Base-by-base conservation (phyloP, 1,140 invertebrate genomes). In the Drosophila sulfurigaster region DNA sequence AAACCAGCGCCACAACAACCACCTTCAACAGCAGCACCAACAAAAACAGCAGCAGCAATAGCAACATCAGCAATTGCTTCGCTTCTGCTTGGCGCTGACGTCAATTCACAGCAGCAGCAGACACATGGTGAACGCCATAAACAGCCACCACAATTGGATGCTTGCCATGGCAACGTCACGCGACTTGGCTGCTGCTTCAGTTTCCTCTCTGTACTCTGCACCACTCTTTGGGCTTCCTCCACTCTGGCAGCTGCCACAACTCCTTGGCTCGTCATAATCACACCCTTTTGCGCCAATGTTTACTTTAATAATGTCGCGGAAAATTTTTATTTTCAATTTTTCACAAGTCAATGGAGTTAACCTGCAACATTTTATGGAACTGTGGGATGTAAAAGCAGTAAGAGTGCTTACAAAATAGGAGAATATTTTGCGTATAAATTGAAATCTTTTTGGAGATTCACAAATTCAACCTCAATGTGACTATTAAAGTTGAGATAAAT, bases 321-420 rank as follows among this genome's bases (percentile, higher is more conserved):
- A 88, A 89, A 83, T 88, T 88, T 81, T 83, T 83, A 89, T 88
- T 88, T 89, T 88, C 85, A 89, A 88, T 88, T 89, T 88, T 88
- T 78, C 70, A 88, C 78, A 83, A 83, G 85, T 83, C 83, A 83
- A 89, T 83, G 83, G 74, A 88, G 83, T 88, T 88, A 88, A 88
- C 85, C 71, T 81, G 80, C 83, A 48, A 86, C 71, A 73, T 75
- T 71, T 58, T 59, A 71, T 58, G 54, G 64, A 35, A 75, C 72
- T 57, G 73, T 71, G 68, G 73, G 5, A 7, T 13, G 28, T 20
- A 45, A 45, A 20, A 13, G 1, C 0, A n/a, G 6, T 16, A 15
- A 1, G 10, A 51, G 45, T 63, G 43, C 5, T 16, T 16, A 16
- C 16, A 16, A 16, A 16, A 16, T 16, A 1, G 16, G 16, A 16